Conservation (phyloP, 1,140 invertebrate genomes). For the Macrotrachela quadricornifera region DNA sequence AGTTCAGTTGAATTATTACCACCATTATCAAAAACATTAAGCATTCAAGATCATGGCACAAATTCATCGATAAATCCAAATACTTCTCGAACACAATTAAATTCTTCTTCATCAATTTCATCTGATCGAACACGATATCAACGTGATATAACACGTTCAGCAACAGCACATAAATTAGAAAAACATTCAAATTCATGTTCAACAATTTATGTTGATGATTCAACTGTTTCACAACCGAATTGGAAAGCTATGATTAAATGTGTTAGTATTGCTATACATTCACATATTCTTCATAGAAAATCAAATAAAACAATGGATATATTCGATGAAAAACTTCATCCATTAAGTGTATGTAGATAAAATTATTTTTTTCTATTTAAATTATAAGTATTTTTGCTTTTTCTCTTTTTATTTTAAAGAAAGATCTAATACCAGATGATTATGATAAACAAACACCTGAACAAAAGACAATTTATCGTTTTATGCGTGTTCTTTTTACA, state of each 20-base stretch:
- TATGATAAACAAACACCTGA: conserved; percentile 82
- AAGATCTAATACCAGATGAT: conserved; percentile 66
- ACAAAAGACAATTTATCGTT: conserved; percentile 90
- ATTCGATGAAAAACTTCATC: conserved; percentile 92
- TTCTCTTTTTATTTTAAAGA: conserved; percentile 32
- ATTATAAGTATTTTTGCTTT: conserved; percentile 4
- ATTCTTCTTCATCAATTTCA: too few species aligned
- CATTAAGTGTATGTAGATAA: conserved; percentile 34
- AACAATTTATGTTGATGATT: conserved; percentile 92
- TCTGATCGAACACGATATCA: too few species aligned
- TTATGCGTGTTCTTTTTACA: conserved; percentile 89
- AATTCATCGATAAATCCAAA: too few species aligned
- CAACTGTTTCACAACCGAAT: conserved; percentile 95
- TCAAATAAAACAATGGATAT: conserved; percentile 56
- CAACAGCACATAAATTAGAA: too few species aligned
- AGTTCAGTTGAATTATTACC: too few species aligned
- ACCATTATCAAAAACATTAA: too few species aligned
- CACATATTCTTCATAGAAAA: conserved; percentile 90
- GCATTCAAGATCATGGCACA: too few species aligned
- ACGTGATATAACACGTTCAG: too few species aligned
- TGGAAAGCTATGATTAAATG: conserved; percentile 97
- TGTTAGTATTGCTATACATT: conserved; percentile 91
- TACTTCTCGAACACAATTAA: too few species aligned
- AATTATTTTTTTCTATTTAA: background rate
- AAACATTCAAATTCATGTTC: background rate